Percentiles rank a stretch among this genome's conserved stretches.
Evolutionary conservation across 2,888 invertebrate genomes (phyloP).

Genomic region (Cepaea hortensis): DNA sequence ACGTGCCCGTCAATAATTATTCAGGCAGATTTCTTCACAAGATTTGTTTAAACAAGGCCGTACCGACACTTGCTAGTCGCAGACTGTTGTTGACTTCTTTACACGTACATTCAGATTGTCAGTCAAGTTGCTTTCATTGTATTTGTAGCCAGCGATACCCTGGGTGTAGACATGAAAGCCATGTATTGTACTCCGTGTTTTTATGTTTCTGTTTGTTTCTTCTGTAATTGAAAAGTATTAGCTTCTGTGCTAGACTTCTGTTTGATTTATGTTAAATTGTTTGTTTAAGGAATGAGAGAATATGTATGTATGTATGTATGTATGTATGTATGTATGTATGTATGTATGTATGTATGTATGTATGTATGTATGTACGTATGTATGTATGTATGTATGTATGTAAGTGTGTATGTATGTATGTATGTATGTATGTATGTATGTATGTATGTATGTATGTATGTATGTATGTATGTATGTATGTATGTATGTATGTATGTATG

Average conservation of each 20-base stretch:
- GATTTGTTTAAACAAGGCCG: background rate
- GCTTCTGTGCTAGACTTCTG: too few relatives aligned
- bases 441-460: background rate
- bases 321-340: background rate
- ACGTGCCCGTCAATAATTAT: slow-evolving; percentile 5
- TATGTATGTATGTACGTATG: background rate
- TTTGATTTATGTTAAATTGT: too few relatives aligned
- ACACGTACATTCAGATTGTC: background rate
- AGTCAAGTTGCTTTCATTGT: too few relatives aligned
- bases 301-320: background rate
- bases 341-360: background rate
- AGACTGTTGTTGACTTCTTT: background rate
- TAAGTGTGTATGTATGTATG: background rate
- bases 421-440: background rate
- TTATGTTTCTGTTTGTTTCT: too few relatives aligned
- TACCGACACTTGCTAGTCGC: background rate
- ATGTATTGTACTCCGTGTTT: too few relatives aligned
- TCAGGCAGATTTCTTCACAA: background rate
- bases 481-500: background rate
- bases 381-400: background rate
- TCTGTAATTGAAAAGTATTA: too few relatives aligned
- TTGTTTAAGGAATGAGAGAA: too few relatives aligned
- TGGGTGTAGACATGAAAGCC: too few relatives aligned
- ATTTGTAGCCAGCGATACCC: too few relatives aligned
- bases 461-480: background rate